These are phyloP conservation scores for Cyclopterus lumpus DNA, from an alignment of 2,797 vertebrate genomes.

Conservation along the genomic window DNA sequence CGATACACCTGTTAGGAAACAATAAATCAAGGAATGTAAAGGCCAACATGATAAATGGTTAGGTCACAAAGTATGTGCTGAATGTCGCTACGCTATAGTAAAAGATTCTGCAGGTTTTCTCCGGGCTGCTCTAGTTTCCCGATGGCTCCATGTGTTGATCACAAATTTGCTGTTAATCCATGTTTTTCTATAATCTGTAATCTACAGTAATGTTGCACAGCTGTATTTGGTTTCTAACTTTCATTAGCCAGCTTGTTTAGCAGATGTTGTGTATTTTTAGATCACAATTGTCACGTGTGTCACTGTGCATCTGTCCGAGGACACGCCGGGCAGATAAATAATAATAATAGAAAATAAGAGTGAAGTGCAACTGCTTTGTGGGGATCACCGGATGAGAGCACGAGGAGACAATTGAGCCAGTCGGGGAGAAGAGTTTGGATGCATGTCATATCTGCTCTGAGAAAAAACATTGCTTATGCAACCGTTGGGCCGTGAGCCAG, in stretches of 20 bases:
- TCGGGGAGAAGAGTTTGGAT: slow-evolving; percentile 33
- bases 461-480: slow-evolving; percentile 69
- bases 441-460: slow-evolving; percentile 51
- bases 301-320: slow-evolving; percentile 35
- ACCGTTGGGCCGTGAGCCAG: slow-evolving; percentile 57
- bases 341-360: slow-evolving; percentile 22
- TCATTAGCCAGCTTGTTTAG: slow-evolving; percentile 47
- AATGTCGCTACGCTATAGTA: neutral
- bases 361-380: slow-evolving; percentile 30
- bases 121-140: neutral
- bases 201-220: slow-evolving; percentile 30
- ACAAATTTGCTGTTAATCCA: slow-evolving; percentile 21
- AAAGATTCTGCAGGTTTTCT: neutral
- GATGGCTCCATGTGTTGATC: slow-evolving; percentile 6
- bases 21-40: neutral
- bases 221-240: slow-evolving; percentile 32
- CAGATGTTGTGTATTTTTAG: slow-evolving; percentile 51
- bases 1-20: neutral
- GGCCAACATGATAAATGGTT: neutral
- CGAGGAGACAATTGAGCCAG: slow-evolving; percentile 23
- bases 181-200: slow-evolving; percentile 25
- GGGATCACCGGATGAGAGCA: slow-evolving; percentile 7
- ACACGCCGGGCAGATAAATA: slow-evolving; percentile 37
- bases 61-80: neutral
- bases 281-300: slow-evolving; percentile 29